Percentiles rank a stretch among this genome's conserved stretches.
Evolutionary conservation across 2,888 invertebrate species (phyloP).

Genomic region (Cactoblastis cactorum): DNA sequence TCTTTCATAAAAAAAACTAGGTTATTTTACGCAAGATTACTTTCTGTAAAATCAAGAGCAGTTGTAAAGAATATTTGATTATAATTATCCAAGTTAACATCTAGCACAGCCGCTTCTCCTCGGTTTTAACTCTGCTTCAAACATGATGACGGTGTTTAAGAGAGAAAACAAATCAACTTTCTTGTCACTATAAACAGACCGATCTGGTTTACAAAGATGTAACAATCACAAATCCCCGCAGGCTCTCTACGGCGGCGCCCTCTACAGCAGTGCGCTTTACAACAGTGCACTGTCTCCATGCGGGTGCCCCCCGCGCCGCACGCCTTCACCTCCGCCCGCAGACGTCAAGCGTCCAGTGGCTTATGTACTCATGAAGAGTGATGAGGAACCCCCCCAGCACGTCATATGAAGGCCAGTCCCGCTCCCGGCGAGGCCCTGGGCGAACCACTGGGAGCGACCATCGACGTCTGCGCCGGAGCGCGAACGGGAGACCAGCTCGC

Average conservation of each 20-base stretch:
- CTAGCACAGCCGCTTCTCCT: no score
- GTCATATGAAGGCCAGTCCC: conserved; percentile 92
- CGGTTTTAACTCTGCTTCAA: no score
- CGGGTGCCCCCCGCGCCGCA: conserved; percentile 66
- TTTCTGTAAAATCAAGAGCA: no score
- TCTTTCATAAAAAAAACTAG: no score
- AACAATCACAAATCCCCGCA: no score
- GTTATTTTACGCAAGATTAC: no score
- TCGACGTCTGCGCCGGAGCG: conserved; percentile 62
- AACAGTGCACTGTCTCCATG: conserved; percentile 67
- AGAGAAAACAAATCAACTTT: no score
- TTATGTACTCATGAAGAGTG: conserved; percentile 82
- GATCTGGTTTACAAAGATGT: no score
- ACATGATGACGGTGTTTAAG: no score
- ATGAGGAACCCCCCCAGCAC: conserved; percentile 80
- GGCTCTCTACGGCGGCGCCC: conserved; percentile 70
- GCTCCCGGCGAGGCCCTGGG: conserved; percentile 84
- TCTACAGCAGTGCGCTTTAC: conserved; percentile 70
- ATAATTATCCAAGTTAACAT: no score
- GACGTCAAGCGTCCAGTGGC: conserved; percentile 78
- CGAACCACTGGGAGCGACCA: conserved; percentile 71
- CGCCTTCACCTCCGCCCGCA: conserved; percentile 61
- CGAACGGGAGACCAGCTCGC: conserved; percentile 62
- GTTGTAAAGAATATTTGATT: no score
- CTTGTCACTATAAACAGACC: no score